phyloP scores from a whole-genome alignment of 2,888 invertebrate species.

The Clivina fossor region DNA sequence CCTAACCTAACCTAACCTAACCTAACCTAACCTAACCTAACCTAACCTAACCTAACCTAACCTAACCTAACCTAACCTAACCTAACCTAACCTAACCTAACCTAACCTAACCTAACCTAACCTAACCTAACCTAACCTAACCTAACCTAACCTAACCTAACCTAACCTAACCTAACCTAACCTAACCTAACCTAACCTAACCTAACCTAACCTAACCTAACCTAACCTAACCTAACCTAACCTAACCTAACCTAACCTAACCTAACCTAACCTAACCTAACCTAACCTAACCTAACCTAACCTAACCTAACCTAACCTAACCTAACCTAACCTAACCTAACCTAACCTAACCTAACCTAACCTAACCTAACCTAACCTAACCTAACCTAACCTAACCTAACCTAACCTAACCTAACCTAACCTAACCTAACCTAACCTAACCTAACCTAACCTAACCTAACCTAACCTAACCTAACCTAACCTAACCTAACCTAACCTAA shows the following conservation, averaged over 20 bases:
- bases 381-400: slow-evolving; percentile 24
- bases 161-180: slow-evolving; percentile 7
- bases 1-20: too few relatives aligned
- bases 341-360: neutral
- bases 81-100: slow-evolving; percentile 19
- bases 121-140: slow-evolving; percentile 17
- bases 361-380: too few relatives aligned
- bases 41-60: slow-evolving; percentile 17
- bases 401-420: slow-evolving; percentile 22
- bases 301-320: neutral
- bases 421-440: slow-evolving; percentile 22
- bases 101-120: slow-evolving; percentile 17
- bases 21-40: slow-evolving; percentile 17
- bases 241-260: neutral
- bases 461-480: slow-evolving; percentile 10
- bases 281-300: neutral
- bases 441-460: slow-evolving; percentile 18
- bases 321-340: neutral
- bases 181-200: slow-evolving; percentile 7
- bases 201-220: slow-evolving; percentile 7
- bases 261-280: neutral
- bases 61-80: slow-evolving; percentile 17
- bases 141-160: slow-evolving; percentile 8
- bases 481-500: slow-evolving; percentile 10
- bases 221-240: slow-evolving; percentile 5